Percentiles rank a stretch among this genome's conserved stretches.
Evolutionary conservation across 1,140 invertebrate genomes (phyloP).

Genomic region (Heliconius hermathena): DNA sequence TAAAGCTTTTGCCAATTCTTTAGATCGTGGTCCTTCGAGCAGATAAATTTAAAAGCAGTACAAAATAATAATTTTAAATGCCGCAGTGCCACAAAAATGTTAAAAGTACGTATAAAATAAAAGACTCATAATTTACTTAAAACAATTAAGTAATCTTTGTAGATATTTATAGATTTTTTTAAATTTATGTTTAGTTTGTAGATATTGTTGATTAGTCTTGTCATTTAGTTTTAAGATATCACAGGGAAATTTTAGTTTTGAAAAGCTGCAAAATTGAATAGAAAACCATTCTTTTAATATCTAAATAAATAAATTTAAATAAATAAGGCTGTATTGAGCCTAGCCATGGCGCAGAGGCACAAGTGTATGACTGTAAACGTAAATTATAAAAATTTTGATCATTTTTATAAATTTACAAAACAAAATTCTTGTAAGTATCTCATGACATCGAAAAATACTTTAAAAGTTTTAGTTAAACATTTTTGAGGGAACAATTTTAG

Average conservation of each 20-base stretch:
- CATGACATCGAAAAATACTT: not conserved
- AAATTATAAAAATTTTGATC: no score
- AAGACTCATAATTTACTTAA: not conserved
- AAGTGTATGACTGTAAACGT: no score
- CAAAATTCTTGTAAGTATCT: not conserved
- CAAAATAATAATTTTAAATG: not conserved
- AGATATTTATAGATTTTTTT: no score
- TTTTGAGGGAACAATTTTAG: not conserved
- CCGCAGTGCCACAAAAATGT: not conserved
- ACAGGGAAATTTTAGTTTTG: no score
- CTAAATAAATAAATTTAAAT: no score
- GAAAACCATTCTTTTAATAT: no score
- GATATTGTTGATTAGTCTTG: no score
- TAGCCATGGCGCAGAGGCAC: no score
- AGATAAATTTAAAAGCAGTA: not conserved
- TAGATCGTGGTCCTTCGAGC: not conserved
- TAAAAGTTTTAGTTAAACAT: not conserved
- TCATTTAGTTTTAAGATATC: no score
- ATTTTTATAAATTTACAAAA: not conserved
- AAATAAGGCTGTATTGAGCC: no score
- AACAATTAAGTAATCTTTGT: not conserved
- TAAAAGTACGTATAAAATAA: not conserved
- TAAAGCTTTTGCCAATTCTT: conserved; percentile 4
- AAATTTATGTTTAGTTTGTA: no score
- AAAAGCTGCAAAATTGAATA: no score